Base-by-base conservation (phyloP, 2,113 vertebrate genomes). In the Lophura nycthemera region DNA sequence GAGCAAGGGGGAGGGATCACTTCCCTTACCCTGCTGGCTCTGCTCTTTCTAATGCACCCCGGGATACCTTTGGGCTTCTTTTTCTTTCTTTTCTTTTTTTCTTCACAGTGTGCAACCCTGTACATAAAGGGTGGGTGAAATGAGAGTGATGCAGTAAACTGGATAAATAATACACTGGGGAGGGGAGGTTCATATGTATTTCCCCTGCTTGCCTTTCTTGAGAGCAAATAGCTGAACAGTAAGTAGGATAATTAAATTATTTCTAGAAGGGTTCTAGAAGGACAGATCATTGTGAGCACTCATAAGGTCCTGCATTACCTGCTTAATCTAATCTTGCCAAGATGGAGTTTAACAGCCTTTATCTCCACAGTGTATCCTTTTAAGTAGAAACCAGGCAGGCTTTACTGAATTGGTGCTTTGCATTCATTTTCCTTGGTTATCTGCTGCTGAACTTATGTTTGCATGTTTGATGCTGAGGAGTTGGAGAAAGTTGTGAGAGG, bases 81-180 rank as follows among this genome's bases (percentile, higher is more conserved):
- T 22, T 12, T 22, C 11, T 30, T 54, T 29, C 29, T 54, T 8
- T 27, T 8, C 48, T 47, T 8, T n/a, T 25, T 43, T 11, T 3
- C 4, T 0, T 29, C 30, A 32, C 30, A n/a, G 18, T 0, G 10
- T 60, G 56, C 14, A 43, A 36, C 8, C 5, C 6, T 83, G 27
- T 72, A 17, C 5, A 6, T 2, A 0, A 34, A 50, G 54, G 11
- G 57, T 18, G 45, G 56, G 40, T 13, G 27, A 42, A 65, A 54
- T 13, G 2, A 38, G 18, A 66, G 4, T 27, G 40, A 66, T 0
- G 0, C 18, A 61, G 16, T 65, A 83, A 73, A 73, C 19, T 16
- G 36, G 24, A 10, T n/a, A 70, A 79, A 65, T 29, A 76, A 59
- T 48, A 7, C 47, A 6, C 3, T 22, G 21, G 48, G 22, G 48